Conservation (phyloP, 2,797 vertebrate species). For the Todus mexicanus region DNA sequence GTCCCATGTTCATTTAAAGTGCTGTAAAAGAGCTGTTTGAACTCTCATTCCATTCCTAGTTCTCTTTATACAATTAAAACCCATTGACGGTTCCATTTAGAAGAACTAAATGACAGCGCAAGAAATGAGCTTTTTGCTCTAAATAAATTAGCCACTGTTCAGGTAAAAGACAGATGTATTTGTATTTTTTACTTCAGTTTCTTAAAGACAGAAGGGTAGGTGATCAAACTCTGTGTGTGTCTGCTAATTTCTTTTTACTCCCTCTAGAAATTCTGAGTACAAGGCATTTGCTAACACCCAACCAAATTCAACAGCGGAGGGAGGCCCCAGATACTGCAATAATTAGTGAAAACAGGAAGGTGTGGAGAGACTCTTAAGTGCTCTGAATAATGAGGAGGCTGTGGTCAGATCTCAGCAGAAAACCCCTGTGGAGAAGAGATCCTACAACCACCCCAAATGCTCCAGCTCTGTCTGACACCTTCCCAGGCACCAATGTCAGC, state of each 20-base stretch:
- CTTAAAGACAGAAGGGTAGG: neutral
- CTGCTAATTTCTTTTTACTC: neutral
- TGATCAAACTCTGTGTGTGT: neutral
- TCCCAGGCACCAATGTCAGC: neutral
- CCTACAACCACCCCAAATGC: neutral
- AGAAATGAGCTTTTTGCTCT: neutral
- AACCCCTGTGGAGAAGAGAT: neutral
- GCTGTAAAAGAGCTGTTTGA: neutral
- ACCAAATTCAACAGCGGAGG: neutral
- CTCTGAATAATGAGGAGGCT: neutral
- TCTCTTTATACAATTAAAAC: conserved; percentile 18
- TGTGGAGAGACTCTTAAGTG: neutral
- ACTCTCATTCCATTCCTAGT: neutral
- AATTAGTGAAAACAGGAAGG: neutral
- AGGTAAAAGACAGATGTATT: neutral
- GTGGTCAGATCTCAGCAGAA: neutral
- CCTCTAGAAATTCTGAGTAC: neutral
- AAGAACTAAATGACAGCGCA: neutral
- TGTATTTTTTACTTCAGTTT: neutral
- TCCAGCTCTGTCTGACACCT: neutral
- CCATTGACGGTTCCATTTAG: neutral
- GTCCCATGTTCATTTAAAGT: neutral
- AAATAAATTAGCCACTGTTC: neutral
- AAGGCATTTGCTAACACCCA: neutral
- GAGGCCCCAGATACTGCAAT: neutral